Percentiles rank a stretch among this genome's conserved stretches.
Evolutionary conservation across 2,888 invertebrate genomes (phyloP).

Genomic region (Laspeyria flexula): DNA sequence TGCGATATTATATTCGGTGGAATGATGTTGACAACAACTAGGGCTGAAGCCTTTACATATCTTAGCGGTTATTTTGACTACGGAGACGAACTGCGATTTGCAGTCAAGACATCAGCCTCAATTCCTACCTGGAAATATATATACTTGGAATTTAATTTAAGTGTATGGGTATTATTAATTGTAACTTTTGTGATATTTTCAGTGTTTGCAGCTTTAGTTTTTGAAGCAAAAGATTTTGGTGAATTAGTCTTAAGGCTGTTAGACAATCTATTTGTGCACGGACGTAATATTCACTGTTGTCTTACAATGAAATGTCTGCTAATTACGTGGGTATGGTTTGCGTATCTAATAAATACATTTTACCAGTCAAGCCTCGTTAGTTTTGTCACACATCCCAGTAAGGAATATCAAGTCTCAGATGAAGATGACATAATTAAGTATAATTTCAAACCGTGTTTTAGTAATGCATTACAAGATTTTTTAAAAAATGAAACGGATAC

Average conservation of each 20-base stretch:
- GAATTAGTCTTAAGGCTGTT: conserved; percentile 45
- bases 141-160: conserved; percentile 36
- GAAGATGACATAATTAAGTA: conserved; percentile 43
- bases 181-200: conserved; percentile 16
- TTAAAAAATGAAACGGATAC: conserved; percentile 4
- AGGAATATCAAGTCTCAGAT: conserved; percentile 50
- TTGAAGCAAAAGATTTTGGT: conserved; percentile 36
- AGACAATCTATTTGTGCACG: conserved; percentile 47
- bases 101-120: conserved; percentile 18
- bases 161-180: conserved; percentile 24
- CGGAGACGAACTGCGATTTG: conserved; percentile 23
- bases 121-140: conserved; percentile 30
- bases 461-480: conserved; percentile 38
- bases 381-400: conserved; percentile 44
- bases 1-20: conserved; percentile 26
- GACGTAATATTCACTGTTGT: conserved; percentile 29
- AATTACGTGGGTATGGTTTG: conserved; percentile 51
- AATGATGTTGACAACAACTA: conserved; percentile 3
- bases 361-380: conserved; percentile 55
- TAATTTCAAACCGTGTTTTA: conserved; percentile 58
- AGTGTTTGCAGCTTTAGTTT: conserved; percentile 1
- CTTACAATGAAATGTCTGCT: conserved; percentile 31
- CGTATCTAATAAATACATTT: conserved; percentile 48
- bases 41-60: conserved; percentile 22
- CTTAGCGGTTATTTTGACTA: conserved; percentile 29